A percentile compares a stretch with the other conserved stretches of the same genome.
Evolutionary conservation across 2,797 vertebrate species (phyloP).

Genomic region (Eutrigla gurnardus): DNA sequence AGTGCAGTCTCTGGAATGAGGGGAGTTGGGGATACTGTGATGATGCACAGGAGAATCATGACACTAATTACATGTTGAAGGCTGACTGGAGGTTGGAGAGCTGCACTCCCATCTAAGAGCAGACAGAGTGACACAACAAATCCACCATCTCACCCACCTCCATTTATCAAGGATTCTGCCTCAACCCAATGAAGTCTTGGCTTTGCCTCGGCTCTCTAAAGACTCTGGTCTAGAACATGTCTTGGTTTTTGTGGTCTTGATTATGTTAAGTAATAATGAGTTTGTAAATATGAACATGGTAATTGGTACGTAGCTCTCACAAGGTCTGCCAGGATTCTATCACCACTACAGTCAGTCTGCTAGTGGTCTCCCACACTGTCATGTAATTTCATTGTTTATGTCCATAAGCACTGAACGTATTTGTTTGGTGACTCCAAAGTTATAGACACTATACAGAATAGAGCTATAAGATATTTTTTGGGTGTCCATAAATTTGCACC

Average conservation of each 20-base stretch:
- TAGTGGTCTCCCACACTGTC: too few relatives aligned
- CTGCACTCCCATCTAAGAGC: neutral
- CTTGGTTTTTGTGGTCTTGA: neutral
- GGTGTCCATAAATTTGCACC: too few relatives aligned
- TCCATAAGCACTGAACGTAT: too few relatives aligned
- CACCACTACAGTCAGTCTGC: neutral
- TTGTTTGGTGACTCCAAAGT: too few relatives aligned
- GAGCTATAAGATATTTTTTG: too few relatives aligned
- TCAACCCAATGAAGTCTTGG: too few relatives aligned
- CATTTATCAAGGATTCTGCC: neutral
- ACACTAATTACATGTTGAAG: neutral
- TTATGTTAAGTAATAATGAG: neutral
- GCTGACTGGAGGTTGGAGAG: neutral
- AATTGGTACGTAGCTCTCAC: neutral
- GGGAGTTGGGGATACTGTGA: neutral
- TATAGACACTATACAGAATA: too few relatives aligned
- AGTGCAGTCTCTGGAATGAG: neutral
- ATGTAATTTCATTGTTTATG: too few relatives aligned
- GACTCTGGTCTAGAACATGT: neutral
- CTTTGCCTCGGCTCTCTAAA: too few relatives aligned
- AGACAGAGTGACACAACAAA: neutral
- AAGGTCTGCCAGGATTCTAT: neutral
- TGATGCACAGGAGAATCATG: conserved; percentile 5
- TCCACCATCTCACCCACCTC: neutral
- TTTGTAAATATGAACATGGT: neutral